Base-by-base conservation (phyloP, 2,113 vertebrate species). In the Pipa parva region DNA sequence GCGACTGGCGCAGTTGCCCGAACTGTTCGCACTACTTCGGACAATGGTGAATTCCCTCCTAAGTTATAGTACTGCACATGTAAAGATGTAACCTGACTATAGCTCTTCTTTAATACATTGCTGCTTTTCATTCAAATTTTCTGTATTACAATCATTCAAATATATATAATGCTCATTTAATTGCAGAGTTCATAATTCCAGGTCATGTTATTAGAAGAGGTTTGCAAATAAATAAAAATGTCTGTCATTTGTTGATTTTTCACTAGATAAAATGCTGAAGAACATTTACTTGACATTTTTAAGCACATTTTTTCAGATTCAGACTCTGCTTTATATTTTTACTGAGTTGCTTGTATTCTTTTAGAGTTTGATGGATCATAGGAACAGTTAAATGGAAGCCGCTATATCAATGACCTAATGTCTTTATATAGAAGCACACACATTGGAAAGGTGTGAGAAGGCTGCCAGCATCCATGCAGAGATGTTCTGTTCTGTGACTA, bases 351-450 rank as follows among this genome's bases (percentile, higher is more conserved):
- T 42, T 42, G 39, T 8, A 42, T 42, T n/a, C 7, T 15, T 42
- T 18, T 17, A 42, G 39, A 4, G 15, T 15, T 42, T 7, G 10
- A 36, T 36, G 33, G 33, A 36, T 12, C 33, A 42, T 5, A 42
- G 39, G 17, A 15, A 17, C 6, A 42, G 39, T 17, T 17, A 42
- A 42, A 17, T 15, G 39, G 17, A 49, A 52, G 62, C 49, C 17
- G 48, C 49, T 36, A 15, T 63, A 36, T 25, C 62, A 26, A 20
- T 63, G 61, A 63, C 26, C 52, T 29, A 28, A 63, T 25, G 22
- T 54, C 49, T 42, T 54, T 63, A 63, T 52, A 52, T 63, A 63
- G 49, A 54, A 63, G 22, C 54, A 54, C 31, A 20, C 62, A 63
- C 62, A 52, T 63, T 20, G 29, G 39, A 63, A 49, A 63, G 29